phyloP scores from a whole-genome alignment of 2,888 invertebrate genomes.

The Drosophila hamatofila region DNA sequence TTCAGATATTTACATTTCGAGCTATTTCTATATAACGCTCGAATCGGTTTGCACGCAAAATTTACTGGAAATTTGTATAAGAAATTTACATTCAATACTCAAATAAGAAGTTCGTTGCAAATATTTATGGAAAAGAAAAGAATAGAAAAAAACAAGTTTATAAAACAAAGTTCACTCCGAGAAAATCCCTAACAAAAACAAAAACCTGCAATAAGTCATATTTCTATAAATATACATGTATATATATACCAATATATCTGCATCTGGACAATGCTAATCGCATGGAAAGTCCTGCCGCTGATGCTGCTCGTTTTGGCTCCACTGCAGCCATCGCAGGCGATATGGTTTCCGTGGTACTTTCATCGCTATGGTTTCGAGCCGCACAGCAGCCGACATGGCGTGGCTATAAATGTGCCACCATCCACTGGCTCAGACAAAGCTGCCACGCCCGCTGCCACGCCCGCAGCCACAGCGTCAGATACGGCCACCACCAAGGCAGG shows the following conservation, averaged over 20 bases:
- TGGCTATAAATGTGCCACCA: neutral
- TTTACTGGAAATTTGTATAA: too few species aligned
- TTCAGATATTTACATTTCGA: neutral
- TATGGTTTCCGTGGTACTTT: conserved; percentile 76
- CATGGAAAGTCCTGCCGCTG: neutral
- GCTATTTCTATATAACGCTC: neutral
- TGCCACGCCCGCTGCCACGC: neutral
- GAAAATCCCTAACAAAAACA: neutral
- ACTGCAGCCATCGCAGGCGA: conserved; percentile 31
- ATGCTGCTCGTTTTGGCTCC: conserved; percentile 35
- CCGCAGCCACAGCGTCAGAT: neutral
- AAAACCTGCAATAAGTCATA: neutral
- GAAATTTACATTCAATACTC: neutral
- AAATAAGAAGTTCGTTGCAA: neutral
- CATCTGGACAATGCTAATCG: conserved; percentile 26
- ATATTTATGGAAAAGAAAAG: neutral
- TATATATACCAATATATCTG: neutral
- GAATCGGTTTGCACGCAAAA: too few species aligned
- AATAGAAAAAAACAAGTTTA: neutral
- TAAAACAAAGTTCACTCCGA: conserved; percentile 29
- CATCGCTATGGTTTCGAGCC: conserved; percentile 57
- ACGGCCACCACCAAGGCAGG: neutral
- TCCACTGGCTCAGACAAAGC: neutral
- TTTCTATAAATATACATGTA: neutral
- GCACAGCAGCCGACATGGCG: conserved; percentile 31